Percentiles rank a stretch among this genome's conserved stretches.
phyloP scores from a whole-genome alignment of 2,888 invertebrate species.

The Tipula unca region DNA sequence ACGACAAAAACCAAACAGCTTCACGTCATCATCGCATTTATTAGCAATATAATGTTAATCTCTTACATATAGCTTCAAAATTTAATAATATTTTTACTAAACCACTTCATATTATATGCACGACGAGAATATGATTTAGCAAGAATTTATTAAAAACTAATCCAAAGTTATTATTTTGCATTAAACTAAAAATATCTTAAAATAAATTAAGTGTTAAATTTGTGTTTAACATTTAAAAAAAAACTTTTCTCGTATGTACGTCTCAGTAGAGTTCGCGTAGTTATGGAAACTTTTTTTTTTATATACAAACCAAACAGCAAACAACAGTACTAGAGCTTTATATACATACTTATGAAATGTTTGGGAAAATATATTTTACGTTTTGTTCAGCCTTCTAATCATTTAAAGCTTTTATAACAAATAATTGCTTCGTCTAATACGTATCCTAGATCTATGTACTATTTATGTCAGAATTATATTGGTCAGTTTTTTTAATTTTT shows the following conservation, averaged over 20 bases:
- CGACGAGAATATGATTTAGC: background rate
- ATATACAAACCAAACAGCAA: no score
- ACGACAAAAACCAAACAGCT: no score
- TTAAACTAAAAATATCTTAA: background rate
- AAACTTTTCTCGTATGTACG: background rate
- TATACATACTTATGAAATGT: background rate
- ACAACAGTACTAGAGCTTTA: no score
- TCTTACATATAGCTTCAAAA: background rate
- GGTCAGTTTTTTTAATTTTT: background rate
- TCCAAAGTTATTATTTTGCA: background rate
- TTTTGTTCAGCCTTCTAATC: background rate
- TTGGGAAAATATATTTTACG: background rate
- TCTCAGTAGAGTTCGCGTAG: background rate
- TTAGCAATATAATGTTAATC: no score
- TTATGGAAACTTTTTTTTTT: background rate
- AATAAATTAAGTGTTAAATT: conserved; percentile 8
- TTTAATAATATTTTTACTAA: background rate
- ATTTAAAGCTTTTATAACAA: background rate
- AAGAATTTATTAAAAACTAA: background rate
- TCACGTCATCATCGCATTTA: no score
- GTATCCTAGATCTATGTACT: background rate
- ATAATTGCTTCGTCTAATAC: background rate
- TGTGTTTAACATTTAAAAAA: background rate
- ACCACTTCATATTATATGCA: no score
- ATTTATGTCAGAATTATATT: background rate